phyloP scores from a whole-genome alignment of 2,113 vertebrate genomes.

The Polyodon spathula region DNA sequence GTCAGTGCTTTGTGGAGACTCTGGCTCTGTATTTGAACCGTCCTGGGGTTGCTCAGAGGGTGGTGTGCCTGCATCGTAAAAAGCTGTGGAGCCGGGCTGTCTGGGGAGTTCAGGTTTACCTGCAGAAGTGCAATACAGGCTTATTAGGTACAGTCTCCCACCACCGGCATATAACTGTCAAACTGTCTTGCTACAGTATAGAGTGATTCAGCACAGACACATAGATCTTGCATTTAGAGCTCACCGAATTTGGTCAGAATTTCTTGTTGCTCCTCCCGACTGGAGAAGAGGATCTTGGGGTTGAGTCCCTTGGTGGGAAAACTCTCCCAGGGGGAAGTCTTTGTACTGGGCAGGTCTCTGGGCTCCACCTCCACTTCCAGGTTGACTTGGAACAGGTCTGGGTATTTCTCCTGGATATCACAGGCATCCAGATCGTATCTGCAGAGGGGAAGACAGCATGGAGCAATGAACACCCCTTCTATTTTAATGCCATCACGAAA shows the following conservation, averaged over 20 bases:
- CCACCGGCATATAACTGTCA: too few relatives aligned
- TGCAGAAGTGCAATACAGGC: slow-evolving; percentile 27
- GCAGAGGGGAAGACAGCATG: slow-evolving; percentile 12
- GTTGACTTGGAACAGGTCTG: slow-evolving; percentile 92
- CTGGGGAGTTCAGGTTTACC: slow-evolving; percentile 91
- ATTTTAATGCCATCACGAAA: too few relatives aligned
- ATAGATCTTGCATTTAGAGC: slow-evolving; percentile 2
- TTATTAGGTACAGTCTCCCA: not conserved
- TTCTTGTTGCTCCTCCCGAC: slow-evolving; percentile 89
- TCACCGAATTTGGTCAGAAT: slow-evolving; percentile 90
- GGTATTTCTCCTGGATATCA: slow-evolving; percentile 97
- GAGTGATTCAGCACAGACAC: not conserved
- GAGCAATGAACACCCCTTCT: too few relatives aligned
- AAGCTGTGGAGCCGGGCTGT: slow-evolving; percentile 83
- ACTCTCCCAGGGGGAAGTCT: slow-evolving; percentile 75
- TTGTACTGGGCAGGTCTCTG: slow-evolving; percentile 64
- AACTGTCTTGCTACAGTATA: too few relatives aligned
- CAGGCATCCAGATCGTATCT: slow-evolving; percentile 96
- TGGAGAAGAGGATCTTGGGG: slow-evolving; percentile 95
- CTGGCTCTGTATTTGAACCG: slow-evolving; percentile 44
- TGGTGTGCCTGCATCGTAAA: slow-evolving; percentile 71
- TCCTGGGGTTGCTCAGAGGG: slow-evolving; percentile 58
- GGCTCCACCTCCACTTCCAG: slow-evolving; percentile 88
- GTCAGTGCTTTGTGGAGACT: slow-evolving; percentile 59
- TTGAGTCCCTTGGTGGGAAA: slow-evolving; percentile 82